Evolutionary conservation across 2,888 invertebrate genomes (phyloP), one percentile per base, ranked within the genome.

Genomic region (Cantharis flavilabris): DNA sequence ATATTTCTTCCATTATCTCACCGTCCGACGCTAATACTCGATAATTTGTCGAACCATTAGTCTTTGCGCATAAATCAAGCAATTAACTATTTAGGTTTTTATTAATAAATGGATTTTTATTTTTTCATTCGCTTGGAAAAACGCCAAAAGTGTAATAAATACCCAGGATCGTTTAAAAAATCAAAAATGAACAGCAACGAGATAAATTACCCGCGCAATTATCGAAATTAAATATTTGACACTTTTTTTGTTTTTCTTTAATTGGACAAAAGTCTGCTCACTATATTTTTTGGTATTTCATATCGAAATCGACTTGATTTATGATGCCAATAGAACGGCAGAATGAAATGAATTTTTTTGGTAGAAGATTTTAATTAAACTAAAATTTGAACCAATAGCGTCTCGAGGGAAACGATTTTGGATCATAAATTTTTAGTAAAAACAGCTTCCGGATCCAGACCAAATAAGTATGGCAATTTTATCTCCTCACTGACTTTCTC

Each of bases 1-100:
- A 67, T 67, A 67, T 67, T 67, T 67, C 65, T 67, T 67, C 65
- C 65, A 67, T 67, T 67, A 67, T 67, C 65, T 67, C 65, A 67
- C 65, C 65, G 65, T 67, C 65, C 65, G 65, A 14, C 65, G 20
- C 20, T 67, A 67, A 67, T 26, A 26, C n/a, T 67, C 65, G 65
- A 67, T 18, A 67, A 67, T 67, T 67, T 67, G 65, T 67, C 65
- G 65, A 67, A 67, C 65, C 65, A 67, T 67, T 67, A 67, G 65
- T 20, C 20, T 67, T 67, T 23, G n/a, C 65, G n/a, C 26, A 67
- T 67, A 67, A 67, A 67, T 67, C 65, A 67, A 67, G 26, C 26
- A 67, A 23, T 26, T 23, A 67, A 67, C n/a, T 49, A 49, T 49
- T 49, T 49, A 49, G 26, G 26, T 67, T 23, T 67, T 67, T 23